Conservation (phyloP, 2,113 vertebrate genomes). For the Megaceryle torquata region DNA sequence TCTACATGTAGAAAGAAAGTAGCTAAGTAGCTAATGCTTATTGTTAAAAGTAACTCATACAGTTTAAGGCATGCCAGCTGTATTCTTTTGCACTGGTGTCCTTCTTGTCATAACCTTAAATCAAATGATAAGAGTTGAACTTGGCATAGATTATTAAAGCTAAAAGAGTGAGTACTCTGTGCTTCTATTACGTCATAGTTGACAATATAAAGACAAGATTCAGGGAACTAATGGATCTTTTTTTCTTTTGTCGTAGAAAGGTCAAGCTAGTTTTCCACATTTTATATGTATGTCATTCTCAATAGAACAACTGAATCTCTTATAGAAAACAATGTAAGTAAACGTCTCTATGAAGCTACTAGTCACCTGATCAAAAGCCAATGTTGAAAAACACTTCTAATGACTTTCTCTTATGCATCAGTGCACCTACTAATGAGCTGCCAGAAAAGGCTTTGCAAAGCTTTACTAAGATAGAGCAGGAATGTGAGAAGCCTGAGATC, state of each 20-base stretch:
- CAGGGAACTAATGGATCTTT: conserved; percentile 69
- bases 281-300: conserved; percentile 80
- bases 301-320: conserved; percentile 80
- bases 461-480: conserved; percentile 90
- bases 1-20: conserved; percentile 31
- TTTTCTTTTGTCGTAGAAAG: conserved; percentile 76
- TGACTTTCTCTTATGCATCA: conserved; percentile 99
- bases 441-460: conserved; percentile 96
- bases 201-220: conserved; percentile 74
- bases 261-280: conserved; percentile 79
- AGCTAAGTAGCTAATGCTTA: conserved; percentile 31
- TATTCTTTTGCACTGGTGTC: conserved; percentile 34
- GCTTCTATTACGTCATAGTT: conserved; percentile 74
- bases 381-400: conserved; percentile 96
- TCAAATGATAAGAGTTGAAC: conserved; percentile 53
- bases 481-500: conserved; percentile 96
- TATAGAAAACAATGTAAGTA: conserved; percentile 84
- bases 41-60: conserved; percentile 29
- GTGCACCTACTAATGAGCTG: conserved; percentile 99
- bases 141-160: conserved; percentile 72
- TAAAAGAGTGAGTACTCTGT: conserved; percentile 55
- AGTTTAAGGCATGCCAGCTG: conserved; percentile 44
- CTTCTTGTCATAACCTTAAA: conserved; percentile 62
- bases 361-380: conserved; percentile 96
- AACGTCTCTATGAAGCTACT: conserved; percentile 83